Base-by-base conservation (phyloP, 1,140 invertebrate species). In the Eueides isabella region DNA sequence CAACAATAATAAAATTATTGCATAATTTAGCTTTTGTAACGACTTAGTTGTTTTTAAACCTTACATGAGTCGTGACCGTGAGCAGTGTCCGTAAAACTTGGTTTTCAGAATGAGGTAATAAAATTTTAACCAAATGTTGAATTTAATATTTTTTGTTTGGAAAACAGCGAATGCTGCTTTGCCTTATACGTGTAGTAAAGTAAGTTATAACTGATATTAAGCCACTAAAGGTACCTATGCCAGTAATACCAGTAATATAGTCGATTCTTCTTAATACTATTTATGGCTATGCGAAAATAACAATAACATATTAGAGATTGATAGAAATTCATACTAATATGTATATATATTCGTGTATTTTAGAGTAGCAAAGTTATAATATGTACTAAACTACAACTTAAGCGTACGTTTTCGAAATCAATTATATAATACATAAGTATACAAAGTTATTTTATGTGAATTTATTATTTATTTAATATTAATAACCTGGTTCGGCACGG, bases 391-490 rank as follows among this genome's bases (percentile, higher is more conserved):
- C n/a, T n/a, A n/a, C n/a, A 55, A 19, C 0, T 23, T 12, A 23
- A 55, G 26, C 23, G 26, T 55, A 9, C 48, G 2, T 2, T 55
- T 55, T 55, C 23, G 9, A 26, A 23, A 55, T 55, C 48, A 55
- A 26, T 55, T 26, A 55, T 55, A 23, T 55, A 55, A 26, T 55
- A 9, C 48, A 55, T 55, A 55, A 26, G 9, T 55, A 55, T 9
- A 55, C 48, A 26, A 5, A n/a, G 48, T 55, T 1, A 55, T 55
- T 55, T 55, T 26, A 26, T 26, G 26, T 26, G 48, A 55, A 30
- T 69, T 35, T 68, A 30, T 29, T 68, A 61, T 19, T 68, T 69
- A 61, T 69, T 69, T 69, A 61, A 61, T 61, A 69, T 69, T 69
- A 61, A 61, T 61, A 69, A 62, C 35, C 16, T 38, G 2, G 48